Evolutionary conservation across 2,888 invertebrate species (phyloP).

Genomic region (Carcina quercana): DNA sequence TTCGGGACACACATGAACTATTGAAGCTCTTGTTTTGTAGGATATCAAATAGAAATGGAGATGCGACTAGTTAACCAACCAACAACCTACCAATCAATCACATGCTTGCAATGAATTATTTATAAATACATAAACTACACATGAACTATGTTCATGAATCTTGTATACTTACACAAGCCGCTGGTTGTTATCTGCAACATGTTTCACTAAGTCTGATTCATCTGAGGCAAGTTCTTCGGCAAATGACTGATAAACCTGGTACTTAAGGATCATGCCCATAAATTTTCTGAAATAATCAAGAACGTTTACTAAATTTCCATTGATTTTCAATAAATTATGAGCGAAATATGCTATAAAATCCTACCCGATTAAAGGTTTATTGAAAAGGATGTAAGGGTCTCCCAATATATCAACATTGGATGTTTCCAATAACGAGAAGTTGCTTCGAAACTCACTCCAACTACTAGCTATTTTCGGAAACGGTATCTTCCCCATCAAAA

Average conservation of each 20-base stretch:
- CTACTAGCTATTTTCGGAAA: slow-evolving; percentile 46
- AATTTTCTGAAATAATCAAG: slow-evolving; percentile 74
- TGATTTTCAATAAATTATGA: background rate
- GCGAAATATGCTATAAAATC: slow-evolving; percentile 9
- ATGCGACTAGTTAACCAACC: too few species aligned
- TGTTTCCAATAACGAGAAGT: slow-evolving; percentile 58
- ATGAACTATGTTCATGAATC: too few species aligned
- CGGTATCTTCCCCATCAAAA: slow-evolving; percentile 49
- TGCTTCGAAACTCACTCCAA: slow-evolving; percentile 67
- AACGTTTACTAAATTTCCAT: too few species aligned
- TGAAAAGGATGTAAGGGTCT: slow-evolving; percentile 63
- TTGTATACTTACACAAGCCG: slow-evolving; percentile 50
- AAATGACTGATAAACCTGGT: slow-evolving; percentile 70
- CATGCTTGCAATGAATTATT: too few species aligned
- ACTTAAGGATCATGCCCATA: slow-evolving; percentile 71
- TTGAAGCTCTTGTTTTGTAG: too few species aligned
- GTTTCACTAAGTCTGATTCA: slow-evolving; percentile 55
- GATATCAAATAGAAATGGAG: too few species aligned
- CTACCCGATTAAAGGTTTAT: slow-evolving; percentile 73
- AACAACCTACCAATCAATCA: too few species aligned
- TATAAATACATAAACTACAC: too few species aligned
- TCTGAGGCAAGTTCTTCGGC: slow-evolving; percentile 61
- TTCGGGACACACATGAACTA: too few species aligned
- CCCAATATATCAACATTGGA: slow-evolving; percentile 65
- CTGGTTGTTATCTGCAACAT: slow-evolving; percentile 49